Evolutionary conservation across 2,113 vertebrate genomes (phyloP), one percentile per base, ranked within the genome.

Genomic region (Poeciliopsis retropinna): DNA sequence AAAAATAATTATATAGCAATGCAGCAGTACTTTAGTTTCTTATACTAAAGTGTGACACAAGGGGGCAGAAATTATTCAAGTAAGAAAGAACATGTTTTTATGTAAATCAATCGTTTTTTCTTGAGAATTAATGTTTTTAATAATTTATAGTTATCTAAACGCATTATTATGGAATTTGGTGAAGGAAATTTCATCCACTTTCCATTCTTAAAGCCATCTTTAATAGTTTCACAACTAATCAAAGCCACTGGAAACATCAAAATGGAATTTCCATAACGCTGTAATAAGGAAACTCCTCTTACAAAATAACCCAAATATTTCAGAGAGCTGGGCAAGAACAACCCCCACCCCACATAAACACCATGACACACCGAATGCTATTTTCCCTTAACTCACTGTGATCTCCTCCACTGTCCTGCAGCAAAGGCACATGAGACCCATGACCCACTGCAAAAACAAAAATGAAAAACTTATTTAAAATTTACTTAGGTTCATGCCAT

Each of bases 351-450:
- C 12, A 75, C 44, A 19, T 27, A 13, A 65, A 62, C 17, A 17
- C 37, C 37, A 17, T 7, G 51, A 57, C 25, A 25, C 63, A 34
- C 6, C n/a, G 6, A 28, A 17, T 6, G 28, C 15, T 7, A 28
- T 47, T 60, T 61, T 41, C 15, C 12, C 32, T 25, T n/a, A 47
- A 93, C 96, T 95, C 70, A 97, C 96, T 96, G 44, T 92, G 89
- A 41, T 93, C 93, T 3, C 73, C 89, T 13, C 78, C 92, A 1
- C 29, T 34, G 5, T 96, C 95, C 0, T 92, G 95, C 71, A 97
- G 91, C 62, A 97, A 82, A 32, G 97, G 97, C 32, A 96, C 95
- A 70, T 97, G 96, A 37, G 96, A 97, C 69, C 94, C 93, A 13
- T 96, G 94, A 66, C 96, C 96, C 37, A 96, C 96, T 97, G 74